Evolutionary conservation across 1,140 invertebrate genomes (phyloP).

Genomic region (Dreissena rostriformis): DNA sequence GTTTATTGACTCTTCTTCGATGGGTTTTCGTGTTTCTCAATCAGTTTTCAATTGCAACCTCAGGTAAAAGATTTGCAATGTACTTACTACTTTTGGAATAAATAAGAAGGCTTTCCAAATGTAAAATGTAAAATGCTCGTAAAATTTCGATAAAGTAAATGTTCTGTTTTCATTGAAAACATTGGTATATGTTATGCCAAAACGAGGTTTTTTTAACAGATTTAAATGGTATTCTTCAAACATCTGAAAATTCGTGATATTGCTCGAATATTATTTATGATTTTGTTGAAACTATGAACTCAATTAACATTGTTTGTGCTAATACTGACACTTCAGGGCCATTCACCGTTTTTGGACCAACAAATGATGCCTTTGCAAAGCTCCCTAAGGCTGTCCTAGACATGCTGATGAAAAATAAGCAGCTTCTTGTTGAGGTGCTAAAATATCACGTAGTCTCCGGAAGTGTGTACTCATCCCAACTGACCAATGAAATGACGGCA

Average conservation of each 20-base stretch:
- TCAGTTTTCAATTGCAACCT: not conserved
- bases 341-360: constrained; percentile 93
- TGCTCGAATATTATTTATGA: too few relatives aligned
- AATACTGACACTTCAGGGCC: constrained; percentile 71
- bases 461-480: constrained; percentile 60
- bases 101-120: too few relatives aligned
- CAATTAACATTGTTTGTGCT: too few relatives aligned
- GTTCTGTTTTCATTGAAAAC: too few relatives aligned
- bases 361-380: constrained; percentile 89
- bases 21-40: not conserved
- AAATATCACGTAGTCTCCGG: constrained; percentile 79
- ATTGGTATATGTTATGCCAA: too few relatives aligned
- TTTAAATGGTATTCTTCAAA: too few relatives aligned
- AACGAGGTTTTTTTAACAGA: too few relatives aligned
- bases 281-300: too few relatives aligned
- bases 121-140: too few relatives aligned
- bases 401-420: constrained; percentile 80
- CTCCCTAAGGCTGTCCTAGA: constrained; percentile 84
- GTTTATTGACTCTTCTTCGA: too few relatives aligned
- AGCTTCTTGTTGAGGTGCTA: constrained; percentile 72
- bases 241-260: too few relatives aligned
- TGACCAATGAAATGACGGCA: constrained; percentile 73
- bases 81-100: not conserved
- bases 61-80: not conserved
- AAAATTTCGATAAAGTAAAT: too few relatives aligned